Evolutionary conservation across 2,113 vertebrate species (phyloP), one percentile per base, ranked within the genome.

Genomic region (Theristicus caerulescens): DNA sequence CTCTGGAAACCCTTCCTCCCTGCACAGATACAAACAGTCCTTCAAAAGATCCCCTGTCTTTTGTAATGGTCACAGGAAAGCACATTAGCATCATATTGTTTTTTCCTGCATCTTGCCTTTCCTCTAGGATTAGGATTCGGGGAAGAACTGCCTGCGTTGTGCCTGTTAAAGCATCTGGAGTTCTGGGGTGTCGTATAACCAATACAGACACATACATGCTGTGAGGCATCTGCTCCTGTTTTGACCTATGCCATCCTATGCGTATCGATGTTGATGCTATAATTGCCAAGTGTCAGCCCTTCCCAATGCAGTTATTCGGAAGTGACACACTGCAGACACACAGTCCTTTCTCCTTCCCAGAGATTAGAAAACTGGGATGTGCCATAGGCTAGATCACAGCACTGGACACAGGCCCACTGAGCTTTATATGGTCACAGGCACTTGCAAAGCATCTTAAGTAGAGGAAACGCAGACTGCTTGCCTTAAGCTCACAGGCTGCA

Each of bases 341-440:
- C 0, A 0, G 22, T 21, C 42, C 51, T 79, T n/a, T 69, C 59
- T 57, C 52, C 44, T 7, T 51, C 27, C 27, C 0, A 0, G 64
- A 65, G n/a, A 6, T 44, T 14, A 76, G 58, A 52, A 90, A 31
- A 15, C 29, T n/a, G 82, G 25, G 57, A 32, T 7, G 10, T 47
- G 16, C 25, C 16, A 2, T 1, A 49, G 34, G 27, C 42, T 70
- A 29, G 11, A 19, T 46, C 34, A 27, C 61, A 55, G 47, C 21
- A 15, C 34, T 5, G 21, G 32, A 36, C 65, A 42, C 7, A 24
- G 25, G 40, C 31, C 82, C 51, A 8, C 59, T 36, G 3, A 7
- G 29, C 29, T 84, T 70, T 54, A 5, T 10, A 2, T 2, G 7
- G 59, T 54, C 77, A 91, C 55, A 66, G 70, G 57, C 62, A 61